Conservation (phyloP, 2,113 vertebrate species). For the Bubo blakistoni region DNA sequence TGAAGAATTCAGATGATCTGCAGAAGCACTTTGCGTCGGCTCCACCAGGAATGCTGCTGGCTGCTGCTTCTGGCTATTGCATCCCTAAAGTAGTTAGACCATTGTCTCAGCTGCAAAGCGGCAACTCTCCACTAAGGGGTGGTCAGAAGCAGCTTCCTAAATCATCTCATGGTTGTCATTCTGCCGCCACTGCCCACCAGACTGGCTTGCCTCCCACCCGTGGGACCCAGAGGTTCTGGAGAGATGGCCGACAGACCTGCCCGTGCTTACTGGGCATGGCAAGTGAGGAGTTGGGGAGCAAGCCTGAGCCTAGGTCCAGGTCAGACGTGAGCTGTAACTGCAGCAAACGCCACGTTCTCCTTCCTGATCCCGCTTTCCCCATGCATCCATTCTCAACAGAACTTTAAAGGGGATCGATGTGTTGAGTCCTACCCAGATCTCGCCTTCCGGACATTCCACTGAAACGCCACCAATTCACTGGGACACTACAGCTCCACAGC, state of each 20-base stretch:
- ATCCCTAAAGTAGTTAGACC: neutral
- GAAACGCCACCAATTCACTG: neutral
- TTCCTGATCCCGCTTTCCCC: neutral
- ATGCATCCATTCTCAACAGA: neutral
- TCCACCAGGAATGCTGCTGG: neutral
- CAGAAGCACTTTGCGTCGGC: accelerated
- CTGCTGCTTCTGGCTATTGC: neutral
- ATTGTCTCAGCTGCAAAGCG: neutral
- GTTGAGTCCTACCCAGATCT: neutral
- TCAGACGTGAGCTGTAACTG: neutral
- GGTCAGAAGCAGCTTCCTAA: neutral
- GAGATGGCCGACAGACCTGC: neutral
- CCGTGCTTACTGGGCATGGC: neutral
- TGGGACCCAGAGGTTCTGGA: neutral
- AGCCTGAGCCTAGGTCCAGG: neutral
- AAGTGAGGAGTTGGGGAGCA: accelerated
- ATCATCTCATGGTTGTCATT: neutral
- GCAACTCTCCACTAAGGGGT: neutral
- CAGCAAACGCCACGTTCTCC: neutral
- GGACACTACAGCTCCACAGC: neutral
- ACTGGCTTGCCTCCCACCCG: neutral
- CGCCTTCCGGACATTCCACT: neutral
- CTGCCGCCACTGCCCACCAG: neutral
- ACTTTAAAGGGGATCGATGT: neutral
- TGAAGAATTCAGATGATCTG: neutral